These are phyloP conservation scores for Phodopus roborovskii DNA, from an alignment of 2,113 vertebrate species.

Conservation along the genomic window DNA sequence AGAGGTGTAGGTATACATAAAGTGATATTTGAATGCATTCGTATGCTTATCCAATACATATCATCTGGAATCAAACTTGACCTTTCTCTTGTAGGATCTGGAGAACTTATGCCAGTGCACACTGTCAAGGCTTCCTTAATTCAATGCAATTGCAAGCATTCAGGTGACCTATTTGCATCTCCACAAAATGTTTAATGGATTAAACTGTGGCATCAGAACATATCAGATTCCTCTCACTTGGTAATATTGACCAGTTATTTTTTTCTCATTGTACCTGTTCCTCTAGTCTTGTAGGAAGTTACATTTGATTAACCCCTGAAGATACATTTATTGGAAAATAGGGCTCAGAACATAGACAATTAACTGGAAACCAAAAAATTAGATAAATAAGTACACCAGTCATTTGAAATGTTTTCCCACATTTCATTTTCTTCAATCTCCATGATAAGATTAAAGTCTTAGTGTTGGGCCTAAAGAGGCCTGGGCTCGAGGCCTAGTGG, in stretches of 20 bases:
- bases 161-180: background rate
- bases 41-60: background rate
- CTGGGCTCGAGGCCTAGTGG: too few relatives aligned
- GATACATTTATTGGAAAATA: too few relatives aligned
- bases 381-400: too few relatives aligned
- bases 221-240: background rate
- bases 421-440: too few relatives aligned
- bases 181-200: background rate
- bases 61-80: background rate
- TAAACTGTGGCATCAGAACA: background rate
- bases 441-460: too few relatives aligned
- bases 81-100: background rate
- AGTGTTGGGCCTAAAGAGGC: too few relatives aligned
- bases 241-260: background rate
- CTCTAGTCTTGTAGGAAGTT: slow-evolving; percentile 14
- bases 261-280: background rate
- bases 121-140: background rate
- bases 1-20: background rate
- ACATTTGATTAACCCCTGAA: background rate
- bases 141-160: background rate
- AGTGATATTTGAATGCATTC: background rate
- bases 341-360: too few relatives aligned
- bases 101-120: too few relatives aligned
- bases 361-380: too few relatives aligned
- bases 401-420: too few relatives aligned